Evolutionary conservation across 2,888 invertebrate genomes (phyloP), one percentile per base, ranked within the genome.

Genomic region (Pheosia tremula): DNA sequence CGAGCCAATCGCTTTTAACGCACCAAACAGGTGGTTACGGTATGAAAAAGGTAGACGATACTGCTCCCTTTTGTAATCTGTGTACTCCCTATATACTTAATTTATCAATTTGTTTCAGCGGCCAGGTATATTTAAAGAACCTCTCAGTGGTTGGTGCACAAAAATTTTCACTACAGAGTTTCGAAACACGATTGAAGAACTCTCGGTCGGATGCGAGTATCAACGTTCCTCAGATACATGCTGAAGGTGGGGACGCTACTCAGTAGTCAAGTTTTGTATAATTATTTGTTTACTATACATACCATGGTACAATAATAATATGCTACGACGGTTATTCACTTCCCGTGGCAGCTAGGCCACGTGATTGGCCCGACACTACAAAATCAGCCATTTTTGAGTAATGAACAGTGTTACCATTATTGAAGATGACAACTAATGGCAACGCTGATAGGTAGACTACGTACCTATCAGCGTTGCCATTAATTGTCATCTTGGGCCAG

Each of bases 101-200:
- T 38, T n/a, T 7, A 7, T 36, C 24, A 24, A 24, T 59, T 37
- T 41, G 45, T 69, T 69, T 6, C 41, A 70, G 71, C 5, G 65
- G 71, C 45, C 45, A 60, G 50, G 39, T 70, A 37, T 50, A 39
- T 7, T 7, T 70, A 50, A 50, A 56, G 24, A 65, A 70, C 43
- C 10, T 69, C 7, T 6, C 53, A 8, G 8, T 70, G 37, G 4
- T 39, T 43, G 69, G 69, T 47, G 24, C 67, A 0, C 67, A 67
- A 47, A 47, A 59, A 11, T 10, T 70, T 0, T 0, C 54, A 43
- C 5, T 70, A 8, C 11, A 58, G 8, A 7, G 5, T 37, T 5
- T 70, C 4, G 56, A 70, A 45, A 7, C 70, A 49, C 71, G 71
- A 11, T 11, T 70, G 7, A 60, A 58, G 43, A 65, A 58, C 56